phyloP scores from a whole-genome alignment of 2,888 invertebrate genomes.

The Ennomos erosarius region DNA sequence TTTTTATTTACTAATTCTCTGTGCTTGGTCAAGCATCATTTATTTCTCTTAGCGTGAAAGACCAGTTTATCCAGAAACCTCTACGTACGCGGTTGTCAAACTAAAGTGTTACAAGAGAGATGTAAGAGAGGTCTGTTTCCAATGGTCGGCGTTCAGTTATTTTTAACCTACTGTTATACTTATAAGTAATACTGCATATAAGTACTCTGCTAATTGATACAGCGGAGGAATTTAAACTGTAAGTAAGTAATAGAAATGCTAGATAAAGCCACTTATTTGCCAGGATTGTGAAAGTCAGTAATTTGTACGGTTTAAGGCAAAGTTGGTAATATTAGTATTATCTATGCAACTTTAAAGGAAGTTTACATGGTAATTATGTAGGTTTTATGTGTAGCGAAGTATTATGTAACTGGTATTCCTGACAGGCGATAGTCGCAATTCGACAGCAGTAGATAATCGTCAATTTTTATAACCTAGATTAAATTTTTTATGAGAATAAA shows the following conservation, averaged over 20 bases:
- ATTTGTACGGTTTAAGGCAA: too few relatives aligned
- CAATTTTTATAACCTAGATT: too few relatives aligned
- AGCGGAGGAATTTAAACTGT: conserved; percentile 12
- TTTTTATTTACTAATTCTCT: conserved; percentile 47
- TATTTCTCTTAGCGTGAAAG: conserved; percentile 49
- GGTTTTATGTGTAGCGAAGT: not conserved
- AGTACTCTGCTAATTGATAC: conserved; percentile 45
- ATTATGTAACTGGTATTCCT: too few relatives aligned
- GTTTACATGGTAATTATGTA: too few relatives aligned
- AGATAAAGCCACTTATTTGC: conserved; percentile 13
- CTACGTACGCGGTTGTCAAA: conserved; percentile 9
- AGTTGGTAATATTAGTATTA: too few relatives aligned
- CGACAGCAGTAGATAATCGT: too few relatives aligned
- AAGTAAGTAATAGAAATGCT: conserved; percentile 8
- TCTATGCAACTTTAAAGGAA: too few relatives aligned
- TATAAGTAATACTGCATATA: conserved; percentile 46
- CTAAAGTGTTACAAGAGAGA: conserved; percentile 15
- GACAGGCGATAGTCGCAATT: too few relatives aligned
- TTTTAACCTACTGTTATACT: conserved; percentile 50
- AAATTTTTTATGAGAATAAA: too few relatives aligned
- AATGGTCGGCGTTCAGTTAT: conserved; percentile 46
- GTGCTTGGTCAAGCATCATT: conserved; percentile 58
- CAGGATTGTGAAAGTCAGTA: conserved; percentile 8
- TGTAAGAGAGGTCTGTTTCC: conserved; percentile 38
- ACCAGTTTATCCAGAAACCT: conserved; percentile 46